phyloP scores from a whole-genome alignment of 2,113 vertebrate species.

The Picathartes gymnocephalus region DNA sequence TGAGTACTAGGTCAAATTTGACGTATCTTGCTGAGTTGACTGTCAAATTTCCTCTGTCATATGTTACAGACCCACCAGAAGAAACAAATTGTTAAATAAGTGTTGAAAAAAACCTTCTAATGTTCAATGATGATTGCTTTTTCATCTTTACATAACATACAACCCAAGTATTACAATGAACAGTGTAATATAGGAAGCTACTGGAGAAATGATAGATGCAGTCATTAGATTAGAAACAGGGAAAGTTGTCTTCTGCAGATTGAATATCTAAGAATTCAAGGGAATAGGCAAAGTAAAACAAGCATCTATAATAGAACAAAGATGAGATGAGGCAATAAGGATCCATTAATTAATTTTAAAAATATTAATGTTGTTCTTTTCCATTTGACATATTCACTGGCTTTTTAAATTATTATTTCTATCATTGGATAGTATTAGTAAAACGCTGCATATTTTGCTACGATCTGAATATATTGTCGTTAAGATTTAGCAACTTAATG shows the following conservation, averaged over 20 bases:
- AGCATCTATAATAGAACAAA: neutral
- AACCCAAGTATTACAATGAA: neutral
- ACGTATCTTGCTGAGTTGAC: neutral
- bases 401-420: neutral
- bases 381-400: neutral
- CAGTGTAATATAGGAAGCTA: neutral
- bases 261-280: neutral
- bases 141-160: neutral
- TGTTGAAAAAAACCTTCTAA: neutral
- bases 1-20: neutral
- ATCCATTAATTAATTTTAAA: slow-evolving; percentile 32
- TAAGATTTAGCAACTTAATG: slow-evolving; percentile 17
- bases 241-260: neutral
- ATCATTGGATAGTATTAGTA: neutral
- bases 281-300: slow-evolving; percentile 10
- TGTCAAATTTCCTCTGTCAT: neutral
- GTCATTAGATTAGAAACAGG: neutral
- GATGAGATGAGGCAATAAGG: neutral
- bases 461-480: neutral
- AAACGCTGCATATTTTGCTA: slow-evolving; percentile 1
- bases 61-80: neutral
- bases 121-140: neutral
- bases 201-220: neutral
- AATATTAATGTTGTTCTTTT: slow-evolving; percentile 56
- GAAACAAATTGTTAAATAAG: neutral